Evolutionary conservation across 2,797 vertebrate species (phyloP), one percentile per base, ranked within the genome.

Genomic region (Cephalopachus bancanus): DNA sequence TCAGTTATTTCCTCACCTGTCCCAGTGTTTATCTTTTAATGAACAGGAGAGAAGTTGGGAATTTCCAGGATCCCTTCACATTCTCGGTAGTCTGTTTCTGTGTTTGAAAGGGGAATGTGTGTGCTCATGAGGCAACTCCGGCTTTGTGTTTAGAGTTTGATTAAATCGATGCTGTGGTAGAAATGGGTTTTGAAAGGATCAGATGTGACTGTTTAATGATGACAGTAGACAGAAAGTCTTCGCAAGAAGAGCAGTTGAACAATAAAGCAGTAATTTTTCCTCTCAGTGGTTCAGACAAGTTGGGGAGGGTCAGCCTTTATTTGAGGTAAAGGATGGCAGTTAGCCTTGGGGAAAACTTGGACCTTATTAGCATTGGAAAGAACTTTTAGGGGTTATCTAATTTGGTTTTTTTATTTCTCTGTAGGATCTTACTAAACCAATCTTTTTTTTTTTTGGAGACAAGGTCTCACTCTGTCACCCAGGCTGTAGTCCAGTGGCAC

Each of bases 351-450:
- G 76, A 90, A 88, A 59, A 64, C 84, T 95, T 72, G 83, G 53
- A 37, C 37, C 37, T 37, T 84, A 81, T 93, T 87, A 89, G 62
- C 95, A 64, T 69, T 85, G 37, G 92, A 89, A 97, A 86, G 67
- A 93, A 78, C 33, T 87, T 93, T 90, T 67, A 60, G 60, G 84
- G 20, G 62, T 96, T 93, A 64, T 88, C 44, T 89, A 93, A 75
- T 80, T 96, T 53, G 87, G 28, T 72, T 33, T n/a, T 14, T 95
- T 84, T 90, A 90, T 91, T 33, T 81, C 44, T 96, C 94, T 93
- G 81, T 83, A 90, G 84, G 33, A 88, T 57, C 85, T 94, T 83
- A 78, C 86, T 97, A 94, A 37, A 37, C 37, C 37, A 37, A 37
- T 37, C 37, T 37, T 37, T 37, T 37, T 37, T 37, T 37, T 37